phyloP scores from a whole-genome alignment of 2,888 invertebrate species.

The Scaptomyza reducta region DNA sequence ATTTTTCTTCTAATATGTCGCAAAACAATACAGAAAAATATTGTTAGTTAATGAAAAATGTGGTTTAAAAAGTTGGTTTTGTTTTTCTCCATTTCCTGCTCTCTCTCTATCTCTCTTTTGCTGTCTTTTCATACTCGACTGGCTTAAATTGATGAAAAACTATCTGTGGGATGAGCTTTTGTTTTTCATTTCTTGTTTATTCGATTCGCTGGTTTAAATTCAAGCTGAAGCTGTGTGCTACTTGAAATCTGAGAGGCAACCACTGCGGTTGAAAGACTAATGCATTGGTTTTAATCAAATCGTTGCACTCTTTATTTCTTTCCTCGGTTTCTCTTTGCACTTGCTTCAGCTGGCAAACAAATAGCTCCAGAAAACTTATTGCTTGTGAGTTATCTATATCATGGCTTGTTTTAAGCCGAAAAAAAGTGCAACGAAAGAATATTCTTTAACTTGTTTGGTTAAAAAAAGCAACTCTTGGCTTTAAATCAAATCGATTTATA shows the following conservation, averaged over 20 bases:
- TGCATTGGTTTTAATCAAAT: constrained; percentile 3
- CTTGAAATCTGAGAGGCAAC: neutral
- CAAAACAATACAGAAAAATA: neutral
- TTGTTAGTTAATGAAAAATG: neutral
- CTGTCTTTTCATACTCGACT: neutral
- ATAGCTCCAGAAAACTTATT: neutral
- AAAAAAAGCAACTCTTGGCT: neutral
- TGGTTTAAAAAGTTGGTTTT: too few species aligned
- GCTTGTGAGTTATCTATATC: neutral
- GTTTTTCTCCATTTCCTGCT: too few species aligned
- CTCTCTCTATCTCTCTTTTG: neutral
- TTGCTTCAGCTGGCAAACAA: neutral
- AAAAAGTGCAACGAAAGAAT: constrained; percentile 4
- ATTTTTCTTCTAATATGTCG: too few species aligned
- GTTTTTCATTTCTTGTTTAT: neutral
- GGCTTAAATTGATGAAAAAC: neutral
- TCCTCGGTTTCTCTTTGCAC: neutral
- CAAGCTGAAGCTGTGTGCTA: neutral
- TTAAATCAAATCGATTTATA: constrained; percentile 6
- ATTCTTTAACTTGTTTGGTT: neutral
- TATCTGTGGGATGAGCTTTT: neutral
- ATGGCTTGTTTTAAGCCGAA: neutral
- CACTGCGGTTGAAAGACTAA: neutral
- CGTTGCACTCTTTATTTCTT: neutral
- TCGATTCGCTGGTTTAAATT: neutral